A percentile compares a stretch with the other conserved stretches of the same genome.
These are phyloP conservation scores for Dorcus parallelipipedus DNA, from an alignment of 2,888 invertebrate genomes.

Conservation along the genomic window DNA sequence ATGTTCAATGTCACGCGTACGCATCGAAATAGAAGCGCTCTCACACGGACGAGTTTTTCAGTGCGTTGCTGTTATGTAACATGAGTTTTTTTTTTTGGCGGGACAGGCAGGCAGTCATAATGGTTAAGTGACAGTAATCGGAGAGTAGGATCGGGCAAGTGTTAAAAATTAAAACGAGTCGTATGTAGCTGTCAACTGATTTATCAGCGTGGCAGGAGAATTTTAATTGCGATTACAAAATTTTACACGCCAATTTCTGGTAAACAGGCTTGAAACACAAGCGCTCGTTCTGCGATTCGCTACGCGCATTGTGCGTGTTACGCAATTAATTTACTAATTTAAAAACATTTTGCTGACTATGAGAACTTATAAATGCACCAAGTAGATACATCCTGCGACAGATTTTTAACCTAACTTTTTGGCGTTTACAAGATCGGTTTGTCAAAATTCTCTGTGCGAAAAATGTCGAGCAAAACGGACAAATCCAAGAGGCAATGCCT, in stretches of 20 bases:
- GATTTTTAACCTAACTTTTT: not conserved
- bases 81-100: too few species aligned
- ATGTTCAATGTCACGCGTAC: too few species aligned
- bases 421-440: conserved; percentile 2
- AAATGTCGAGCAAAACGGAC: not conserved
- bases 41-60: too few species aligned
- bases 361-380: not conserved
- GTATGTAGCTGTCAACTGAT: conserved; percentile 1
- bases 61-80: too few species aligned
- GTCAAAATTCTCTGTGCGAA: conserved; percentile 7
- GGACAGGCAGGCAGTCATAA: too few species aligned
- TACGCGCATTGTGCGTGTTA: conserved; percentile 6
- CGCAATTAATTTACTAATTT: too few species aligned
- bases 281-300: conserved; percentile 11
- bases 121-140: not conserved
- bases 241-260: conserved; percentile 15
- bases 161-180: not conserved
- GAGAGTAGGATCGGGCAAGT: not conserved
- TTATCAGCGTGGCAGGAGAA: conserved; percentile 7
- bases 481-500: not conserved
- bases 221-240: conserved; percentile 15
- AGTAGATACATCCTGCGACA: too few species aligned
- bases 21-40: too few species aligned
- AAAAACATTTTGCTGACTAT: not conserved
- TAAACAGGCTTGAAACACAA: conserved; percentile 6